These are phyloP conservation scores for roundworm (Caenorhabditis elegans) DNA, from an alignment of 1,140 invertebrate species.

Conservation along the genomic window WBcel235 BX284602.5:12953001-12953500, in stretches of 20 bases:
- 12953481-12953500: neutral
- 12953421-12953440: neutral
- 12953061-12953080: neutral
- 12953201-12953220: neutral
- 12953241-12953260: neutral
- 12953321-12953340: neutral
- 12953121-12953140: neutral
- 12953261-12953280: neutral
- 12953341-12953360: too few species aligned
- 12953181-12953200: neutral
- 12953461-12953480: neutral
- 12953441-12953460: neutral
- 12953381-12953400: neutral
- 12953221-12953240: neutral
- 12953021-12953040: neutral
- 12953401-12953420: neutral
- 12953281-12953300: neutral
- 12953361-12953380: too few species aligned
- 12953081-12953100: neutral
- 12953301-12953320: neutral
- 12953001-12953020: neutral
- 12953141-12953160: neutral
- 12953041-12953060: neutral
- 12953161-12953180: neutral
- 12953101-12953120: neutral